Evolutionary conservation across 1,140 invertebrate species (phyloP).

Genomic region (Matsumurasca onukii): DNA sequence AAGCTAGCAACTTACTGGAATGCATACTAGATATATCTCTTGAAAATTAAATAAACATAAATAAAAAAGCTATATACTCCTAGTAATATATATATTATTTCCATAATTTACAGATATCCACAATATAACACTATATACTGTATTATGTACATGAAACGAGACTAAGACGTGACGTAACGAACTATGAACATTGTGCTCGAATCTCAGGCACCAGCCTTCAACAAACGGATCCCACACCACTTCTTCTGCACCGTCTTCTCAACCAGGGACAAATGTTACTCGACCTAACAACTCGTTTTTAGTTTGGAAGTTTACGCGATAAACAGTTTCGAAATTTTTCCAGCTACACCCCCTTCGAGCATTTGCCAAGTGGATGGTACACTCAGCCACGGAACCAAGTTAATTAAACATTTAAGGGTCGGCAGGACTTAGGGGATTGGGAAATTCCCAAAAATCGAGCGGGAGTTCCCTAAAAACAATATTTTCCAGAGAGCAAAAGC

Average conservation of each 20-base stretch:
- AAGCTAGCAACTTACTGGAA: constrained; percentile 14
- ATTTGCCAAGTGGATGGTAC: too few relatives aligned
- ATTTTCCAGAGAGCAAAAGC: too few relatives aligned
- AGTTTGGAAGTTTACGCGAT: too few relatives aligned
- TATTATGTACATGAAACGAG: constrained; percentile 9
- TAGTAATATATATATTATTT: constrained; percentile 20
- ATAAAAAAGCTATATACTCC: constrained; percentile 12
- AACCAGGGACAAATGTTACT: too few relatives aligned
- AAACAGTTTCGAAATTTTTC: too few relatives aligned
- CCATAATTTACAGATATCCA: constrained; percentile 21
- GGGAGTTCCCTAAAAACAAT: too few relatives aligned
- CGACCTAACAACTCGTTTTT: too few relatives aligned
- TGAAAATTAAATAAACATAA: constrained; percentile 2
- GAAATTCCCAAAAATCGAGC: too few relatives aligned
- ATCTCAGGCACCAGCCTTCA: background rate
- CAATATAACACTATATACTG: constrained; percentile 2
- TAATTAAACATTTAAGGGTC: too few relatives aligned
- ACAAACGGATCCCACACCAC: background rate
- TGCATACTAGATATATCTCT: background rate
- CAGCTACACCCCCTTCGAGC: too few relatives aligned
- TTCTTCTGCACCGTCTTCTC: background rate
- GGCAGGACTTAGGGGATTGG: too few relatives aligned
- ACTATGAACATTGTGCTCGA: constrained; percentile 13
- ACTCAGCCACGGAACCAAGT: too few relatives aligned
- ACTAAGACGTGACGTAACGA: background rate